Base-by-base conservation (phyloP, 2,113 vertebrate species). In the Dendrocopos noguchii region DNA sequence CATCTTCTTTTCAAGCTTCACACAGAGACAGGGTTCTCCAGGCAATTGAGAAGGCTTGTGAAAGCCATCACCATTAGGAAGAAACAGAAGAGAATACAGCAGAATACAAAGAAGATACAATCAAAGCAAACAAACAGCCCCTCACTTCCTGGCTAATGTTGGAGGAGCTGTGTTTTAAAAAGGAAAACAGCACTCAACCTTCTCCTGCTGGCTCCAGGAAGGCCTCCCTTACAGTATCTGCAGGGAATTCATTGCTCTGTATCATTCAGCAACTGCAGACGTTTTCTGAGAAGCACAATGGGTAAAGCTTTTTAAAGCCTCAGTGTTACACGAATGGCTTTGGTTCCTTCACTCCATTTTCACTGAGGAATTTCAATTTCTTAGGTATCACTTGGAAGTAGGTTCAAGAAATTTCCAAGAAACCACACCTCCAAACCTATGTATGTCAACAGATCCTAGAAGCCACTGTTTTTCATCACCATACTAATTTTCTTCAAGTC, bases 11-110 rank as follows among this genome's bases (percentile, higher is more conserved):
- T 33, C 61, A 46, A 28, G 15, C 36, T 80, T 46, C n/a, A 59
- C 19, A 10, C 0, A 0, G 42, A 60, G 25, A n/a, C 8, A 1
- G 25, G 1, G 6, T 22, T 33, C 12, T 29, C 1, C 2, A 33
- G 42, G 4, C n/a, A 57, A 50, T 0, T 27, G 44, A 66, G 44
- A 56, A 27, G 22, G 18, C 16, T 53, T 22, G 5, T 1, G 34
- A 71, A 72, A 70, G 24, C 2, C 19, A 33, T 21, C 34, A 39
- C 33, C 22, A 24, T 1, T 1, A 19, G 44, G 34, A 68, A 73
- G 55, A 31, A 76, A 21, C 0, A 24, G 22, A 36, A 61, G 34
- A 60, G 47, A 57, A 31, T 22, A 11, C 4, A 57, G n/a, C 34
- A 71, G 28, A 28, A 44, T 4, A 64, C n/a, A 52, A 50, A 44